phyloP scores from a whole-genome alignment of 2,888 invertebrate species.

The Mythimna pallens region DNA sequence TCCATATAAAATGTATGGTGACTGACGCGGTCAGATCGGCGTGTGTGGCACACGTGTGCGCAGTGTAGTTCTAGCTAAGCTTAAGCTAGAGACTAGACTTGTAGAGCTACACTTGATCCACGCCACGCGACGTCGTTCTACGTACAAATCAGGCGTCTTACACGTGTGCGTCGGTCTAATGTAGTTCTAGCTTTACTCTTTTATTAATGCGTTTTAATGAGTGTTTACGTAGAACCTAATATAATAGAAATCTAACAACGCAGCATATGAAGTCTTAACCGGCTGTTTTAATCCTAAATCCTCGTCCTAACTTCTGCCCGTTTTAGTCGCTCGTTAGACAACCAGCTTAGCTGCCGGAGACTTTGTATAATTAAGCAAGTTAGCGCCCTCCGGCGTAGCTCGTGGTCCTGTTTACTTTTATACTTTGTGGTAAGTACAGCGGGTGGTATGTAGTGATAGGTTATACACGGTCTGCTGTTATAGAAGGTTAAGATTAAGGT shows the following conservation, averaged over 20 bases:
- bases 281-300: slow-evolving; percentile 45
- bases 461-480: background rate
- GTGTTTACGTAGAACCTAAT: background rate
- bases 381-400: slow-evolving; percentile 24
- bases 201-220: no score
- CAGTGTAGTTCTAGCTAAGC: no score
- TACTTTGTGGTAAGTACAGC: slow-evolving; percentile 31
- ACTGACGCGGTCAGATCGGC: no score
- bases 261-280: slow-evolving; percentile 10
- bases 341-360: slow-evolving; percentile 51
- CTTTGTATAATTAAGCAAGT: slow-evolving; percentile 51
- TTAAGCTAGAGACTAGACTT: no score
- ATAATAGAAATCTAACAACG: no score
- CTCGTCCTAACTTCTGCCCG: slow-evolving; percentile 53
- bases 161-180: no score
- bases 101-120: no score
- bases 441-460: slow-evolving; percentile 25
- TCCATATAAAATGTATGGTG: no score
- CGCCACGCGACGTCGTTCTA: no score
- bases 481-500: background rate
- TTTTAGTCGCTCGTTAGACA: slow-evolving; percentile 55
- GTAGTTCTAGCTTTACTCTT: no score
- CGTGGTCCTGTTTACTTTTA: slow-evolving; percentile 43
- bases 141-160: no score
- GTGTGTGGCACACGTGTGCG: no score